phyloP scores from a whole-genome alignment of 2,113 vertebrate species.

The Osmerus eperlanus region DNA sequence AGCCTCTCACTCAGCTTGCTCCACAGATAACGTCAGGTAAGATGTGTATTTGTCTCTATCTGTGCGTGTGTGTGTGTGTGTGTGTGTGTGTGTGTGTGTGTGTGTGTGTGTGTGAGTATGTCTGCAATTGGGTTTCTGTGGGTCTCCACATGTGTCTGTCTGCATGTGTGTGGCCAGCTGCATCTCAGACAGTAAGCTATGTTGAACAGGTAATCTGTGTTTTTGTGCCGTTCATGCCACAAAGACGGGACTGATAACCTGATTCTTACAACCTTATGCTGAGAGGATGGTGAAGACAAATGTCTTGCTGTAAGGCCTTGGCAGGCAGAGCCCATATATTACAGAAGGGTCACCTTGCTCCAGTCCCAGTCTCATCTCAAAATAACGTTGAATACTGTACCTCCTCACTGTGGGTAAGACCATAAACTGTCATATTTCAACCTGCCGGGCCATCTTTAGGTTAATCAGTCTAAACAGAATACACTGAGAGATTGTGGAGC shows the following conservation, averaged over 20 bases:
- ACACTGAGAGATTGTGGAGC: conserved; percentile 55
- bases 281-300: conserved; percentile 70
- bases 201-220: conserved; percentile 62
- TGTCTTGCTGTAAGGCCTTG: conserved; percentile 70
- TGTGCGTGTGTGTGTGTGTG: conserved; percentile 10
- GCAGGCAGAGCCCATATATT: conserved; percentile 70
- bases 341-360: conserved; percentile 72
- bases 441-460: conserved; percentile 44
- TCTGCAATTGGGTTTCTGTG: not conserved
- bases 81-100: not conserved
- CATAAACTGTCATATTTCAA: conserved; percentile 56
- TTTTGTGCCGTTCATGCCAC: conserved; percentile 62
- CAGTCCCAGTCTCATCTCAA: conserved; percentile 65
- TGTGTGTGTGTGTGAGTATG: not conserved
- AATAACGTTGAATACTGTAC: conserved; percentile 53
- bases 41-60: not conserved
- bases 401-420: conserved; percentile 56
- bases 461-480: conserved; percentile 55
- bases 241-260: conserved; percentile 67
- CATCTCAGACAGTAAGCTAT: conserved; percentile 22
- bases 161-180: conserved; percentile 7
- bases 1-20: too few species aligned
- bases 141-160: not conserved
- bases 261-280: conserved; percentile 69
- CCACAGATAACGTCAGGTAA: too few species aligned